Evolutionary conservation across 2,797 vertebrate genomes (phyloP).

Genomic region (Falco peregrinus): DNA sequence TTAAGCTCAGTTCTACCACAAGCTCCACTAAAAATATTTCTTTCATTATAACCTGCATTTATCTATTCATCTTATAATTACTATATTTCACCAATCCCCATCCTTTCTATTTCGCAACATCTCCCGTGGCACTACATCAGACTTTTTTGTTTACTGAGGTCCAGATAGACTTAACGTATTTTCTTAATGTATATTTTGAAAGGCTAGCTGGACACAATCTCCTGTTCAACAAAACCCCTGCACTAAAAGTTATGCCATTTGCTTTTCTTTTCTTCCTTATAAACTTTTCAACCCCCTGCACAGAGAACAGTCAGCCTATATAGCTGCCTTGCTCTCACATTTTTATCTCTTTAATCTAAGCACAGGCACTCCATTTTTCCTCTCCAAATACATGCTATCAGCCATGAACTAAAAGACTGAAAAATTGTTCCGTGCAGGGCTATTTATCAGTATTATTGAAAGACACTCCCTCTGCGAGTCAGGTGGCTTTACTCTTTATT

Average conservation of each 20-base stretch:
- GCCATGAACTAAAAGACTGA: background rate
- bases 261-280: background rate
- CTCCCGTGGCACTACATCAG: background rate
- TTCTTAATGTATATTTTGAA: background rate
- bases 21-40: background rate
- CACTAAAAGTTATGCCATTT: background rate
- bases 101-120: background rate
- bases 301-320: background rate
- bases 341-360: background rate
- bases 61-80: background rate
- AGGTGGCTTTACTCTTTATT: background rate
- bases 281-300: background rate
- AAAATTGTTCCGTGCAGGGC: background rate
- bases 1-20: background rate
- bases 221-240: background rate
- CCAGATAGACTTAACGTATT: background rate
- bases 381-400: background rate
- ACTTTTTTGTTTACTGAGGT: background rate
- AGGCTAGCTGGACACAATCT: background rate
- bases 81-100: background rate
- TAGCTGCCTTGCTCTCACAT: background rate
- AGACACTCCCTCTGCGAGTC: background rate
- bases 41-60: background rate
- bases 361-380: background rate
- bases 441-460: background rate